These are phyloP conservation scores for Brenthis daphne DNA, from an alignment of 2,888 invertebrate genomes.

Conservation along the genomic window DNA sequence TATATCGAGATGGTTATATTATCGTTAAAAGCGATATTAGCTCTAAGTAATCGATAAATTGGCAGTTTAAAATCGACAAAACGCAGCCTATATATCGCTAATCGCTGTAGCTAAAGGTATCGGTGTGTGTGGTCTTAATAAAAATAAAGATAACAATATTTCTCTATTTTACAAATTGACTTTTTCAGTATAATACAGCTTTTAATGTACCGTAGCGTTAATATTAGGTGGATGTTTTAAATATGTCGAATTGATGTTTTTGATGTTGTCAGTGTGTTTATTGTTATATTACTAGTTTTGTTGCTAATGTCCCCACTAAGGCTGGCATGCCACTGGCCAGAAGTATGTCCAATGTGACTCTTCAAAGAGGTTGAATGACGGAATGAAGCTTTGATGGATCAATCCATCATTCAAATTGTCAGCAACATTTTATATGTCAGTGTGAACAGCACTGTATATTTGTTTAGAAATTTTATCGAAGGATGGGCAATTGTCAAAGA, in stretches of 20 bases:
- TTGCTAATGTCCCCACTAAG: slow-evolving; percentile 1
- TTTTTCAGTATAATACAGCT: slow-evolving; percentile 1
- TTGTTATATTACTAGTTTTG: neutral
- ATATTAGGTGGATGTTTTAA: neutral
- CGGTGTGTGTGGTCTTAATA: neutral
- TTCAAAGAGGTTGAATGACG: too few species aligned
- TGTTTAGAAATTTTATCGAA: too few species aligned
- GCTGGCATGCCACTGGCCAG: too few species aligned
- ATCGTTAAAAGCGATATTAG: neutral
- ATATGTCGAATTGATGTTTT: slow-evolving; percentile 2
- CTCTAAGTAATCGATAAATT: neutral
- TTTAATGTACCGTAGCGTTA: slow-evolving; percentile 2
- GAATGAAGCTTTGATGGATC: too few species aligned
- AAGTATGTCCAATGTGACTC: too few species aligned
- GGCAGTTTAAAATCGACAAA: neutral
- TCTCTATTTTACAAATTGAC: slow-evolving; percentile 1
- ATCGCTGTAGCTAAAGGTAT: neutral
- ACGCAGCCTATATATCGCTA: neutral
- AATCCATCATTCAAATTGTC: too few species aligned
- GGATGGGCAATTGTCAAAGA: too few species aligned
- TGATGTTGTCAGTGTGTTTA: slow-evolving; percentile 9
- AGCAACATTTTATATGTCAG: too few species aligned
- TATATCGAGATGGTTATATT: too few species aligned
- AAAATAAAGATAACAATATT: neutral
- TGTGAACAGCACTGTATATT: too few species aligned